These are phyloP conservation scores for Drosophila monieri DNA, from an alignment of 2,888 invertebrate genomes.

Conservation along the genomic window DNA sequence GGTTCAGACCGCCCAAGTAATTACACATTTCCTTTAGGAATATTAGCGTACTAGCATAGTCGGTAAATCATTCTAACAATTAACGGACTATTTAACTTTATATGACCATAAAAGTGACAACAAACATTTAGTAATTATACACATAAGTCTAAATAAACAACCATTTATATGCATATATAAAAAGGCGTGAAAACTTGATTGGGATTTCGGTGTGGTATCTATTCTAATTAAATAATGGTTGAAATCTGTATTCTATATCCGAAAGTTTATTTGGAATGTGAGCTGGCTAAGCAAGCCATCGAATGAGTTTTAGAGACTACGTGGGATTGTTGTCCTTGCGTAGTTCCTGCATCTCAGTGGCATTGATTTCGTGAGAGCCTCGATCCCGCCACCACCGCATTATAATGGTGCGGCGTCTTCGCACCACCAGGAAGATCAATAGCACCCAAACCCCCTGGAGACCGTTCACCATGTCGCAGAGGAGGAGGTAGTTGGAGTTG, in stretches of 20 bases:
- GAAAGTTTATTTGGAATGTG: not conserved
- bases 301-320: constrained; percentile 38
- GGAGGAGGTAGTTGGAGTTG: constrained; percentile 84
- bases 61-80: constrained; percentile 50
- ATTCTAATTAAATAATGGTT: not conserved
- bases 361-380: constrained; percentile 80
- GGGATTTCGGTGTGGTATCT: not conserved
- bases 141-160: constrained; percentile 60
- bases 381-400: constrained; percentile 83
- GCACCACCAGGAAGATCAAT: constrained; percentile 86
- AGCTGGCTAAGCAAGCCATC: not conserved
- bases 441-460: constrained; percentile 89
- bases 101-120: constrained; percentile 59
- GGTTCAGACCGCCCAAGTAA: constrained; percentile 17
- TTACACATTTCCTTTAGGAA: constrained; percentile 37
- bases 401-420: constrained; percentile 80
- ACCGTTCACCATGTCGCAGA: constrained; percentile 89
- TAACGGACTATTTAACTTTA: constrained; percentile 50
- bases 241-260: not conserved
- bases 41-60: constrained; percentile 62
- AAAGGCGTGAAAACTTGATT: not conserved
- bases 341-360: constrained; percentile 62
- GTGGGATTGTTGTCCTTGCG: constrained; percentile 50
- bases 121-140: constrained; percentile 42
- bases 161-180: constrained; percentile 63